Base-by-base conservation (phyloP, 2,797 vertebrate species). In the Notolabrus celidotus region DNA sequence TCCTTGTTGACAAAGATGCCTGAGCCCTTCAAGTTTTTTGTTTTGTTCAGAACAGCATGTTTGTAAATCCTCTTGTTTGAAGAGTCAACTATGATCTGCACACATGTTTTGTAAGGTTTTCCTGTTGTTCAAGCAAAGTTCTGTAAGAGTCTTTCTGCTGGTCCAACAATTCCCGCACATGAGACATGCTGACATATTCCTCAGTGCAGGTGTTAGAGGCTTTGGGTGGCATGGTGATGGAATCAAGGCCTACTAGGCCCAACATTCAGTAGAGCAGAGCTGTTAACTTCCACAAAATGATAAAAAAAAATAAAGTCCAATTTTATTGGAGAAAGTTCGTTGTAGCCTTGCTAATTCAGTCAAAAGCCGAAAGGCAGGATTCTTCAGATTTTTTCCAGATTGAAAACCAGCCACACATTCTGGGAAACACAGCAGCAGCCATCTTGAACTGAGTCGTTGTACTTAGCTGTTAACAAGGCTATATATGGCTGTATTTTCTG, bases 1-100 rank as follows among this genome's bases (percentile, higher is more conserved):
- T 20, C 43, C 43, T 45, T n/a, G 12, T 22, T 45, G 19, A 45
- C 22, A 0, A 12, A 45, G 10, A 45, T 12, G 20, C 11, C 7
- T n/a, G 39, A 42, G 19, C 43, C 43, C 20, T 22, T 45, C 19
- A 45, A 22, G 19, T 22, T 45, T 17, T 45, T 22, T 75, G 29
- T 10, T 3, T 49, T 16, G 3, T 43, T 33, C 33, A 34, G 8
- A 34, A 10, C 3, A 34, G 33, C 33, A 34, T 34, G 33, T 7
- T 34, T 3, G 33, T 27, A 55, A 57, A 10, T 57, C 15, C 33
- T 59, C 23, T 17, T 73, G 19, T 67, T 38, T 17, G 43, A 68
- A 43, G 57, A 64, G 15, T 38, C 46, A 29, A 72, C 61, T 3
- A 52, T 43, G 11, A 62, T 45, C 20, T 63, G 45, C 1, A 62